Conservation (phyloP, 1,140 invertebrate species). For the Homalodisca vitripennis region DNA sequence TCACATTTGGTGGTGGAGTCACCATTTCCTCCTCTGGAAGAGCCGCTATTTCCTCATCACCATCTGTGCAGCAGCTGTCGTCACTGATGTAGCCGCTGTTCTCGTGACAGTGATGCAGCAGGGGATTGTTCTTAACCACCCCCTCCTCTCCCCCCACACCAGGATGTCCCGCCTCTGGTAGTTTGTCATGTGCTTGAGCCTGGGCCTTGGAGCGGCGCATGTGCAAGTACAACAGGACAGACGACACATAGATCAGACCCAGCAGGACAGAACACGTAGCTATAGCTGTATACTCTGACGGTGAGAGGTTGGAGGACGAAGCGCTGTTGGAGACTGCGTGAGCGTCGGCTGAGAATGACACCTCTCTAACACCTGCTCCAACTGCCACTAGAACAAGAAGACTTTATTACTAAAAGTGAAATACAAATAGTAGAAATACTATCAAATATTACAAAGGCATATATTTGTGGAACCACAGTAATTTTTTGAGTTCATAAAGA, state of each 20-base stretch:
- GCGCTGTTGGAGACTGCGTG: slow-evolving; percentile 54
- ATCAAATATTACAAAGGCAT: too few species aligned
- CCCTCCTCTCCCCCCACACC: slow-evolving; percentile 53
- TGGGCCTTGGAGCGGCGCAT: slow-evolving; percentile 50
- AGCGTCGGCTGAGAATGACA: slow-evolving; percentile 68
- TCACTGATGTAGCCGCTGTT: slow-evolving; percentile 35
- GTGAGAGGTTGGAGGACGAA: slow-evolving; percentile 51
- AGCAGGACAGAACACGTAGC: slow-evolving; percentile 75
- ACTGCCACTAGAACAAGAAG: background rate
- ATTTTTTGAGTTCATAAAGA: too few species aligned
- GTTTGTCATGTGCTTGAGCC: background rate
- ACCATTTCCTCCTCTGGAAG: slow-evolving; percentile 5
- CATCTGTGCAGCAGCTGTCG: slow-evolving; percentile 38
- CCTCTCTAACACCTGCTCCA: slow-evolving; percentile 67
- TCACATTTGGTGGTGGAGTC: background rate
- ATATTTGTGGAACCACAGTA: too few species aligned
- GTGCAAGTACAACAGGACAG: slow-evolving; percentile 77
- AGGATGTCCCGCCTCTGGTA: background rate
- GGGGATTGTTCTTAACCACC: slow-evolving; percentile 73
- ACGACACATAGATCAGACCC: slow-evolving; percentile 78
- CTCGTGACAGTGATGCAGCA: slow-evolving; percentile 50
- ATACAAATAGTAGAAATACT: too few species aligned
- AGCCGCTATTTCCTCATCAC: slow-evolving; percentile 27
- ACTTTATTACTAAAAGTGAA: too few species aligned
- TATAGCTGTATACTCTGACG: slow-evolving; percentile 75